These are phyloP conservation scores for Pelobates cultripes DNA, from an alignment of 2,797 vertebrate species.

Conservation along the genomic window DNA sequence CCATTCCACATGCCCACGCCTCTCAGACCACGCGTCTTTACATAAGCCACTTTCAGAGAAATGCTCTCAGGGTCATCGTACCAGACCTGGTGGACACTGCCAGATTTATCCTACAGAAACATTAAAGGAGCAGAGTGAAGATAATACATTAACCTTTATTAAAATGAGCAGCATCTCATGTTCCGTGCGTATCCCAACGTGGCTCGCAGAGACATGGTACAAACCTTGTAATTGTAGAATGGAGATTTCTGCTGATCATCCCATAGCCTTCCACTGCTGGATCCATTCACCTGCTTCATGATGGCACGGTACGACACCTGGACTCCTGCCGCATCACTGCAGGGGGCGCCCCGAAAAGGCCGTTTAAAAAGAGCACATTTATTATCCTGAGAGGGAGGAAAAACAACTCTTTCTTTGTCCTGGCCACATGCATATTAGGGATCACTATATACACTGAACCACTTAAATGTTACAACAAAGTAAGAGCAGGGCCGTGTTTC, in stretches of 20 bases:
- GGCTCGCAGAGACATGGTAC: too few species aligned
- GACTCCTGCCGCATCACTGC: conserved; percentile 86
- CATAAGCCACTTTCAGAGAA: conserved; percentile 78
- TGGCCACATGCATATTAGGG: neutral
- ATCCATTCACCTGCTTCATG: conserved; percentile 84
- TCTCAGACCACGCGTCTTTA: conserved; percentile 73
- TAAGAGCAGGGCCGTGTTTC: too few species aligned
- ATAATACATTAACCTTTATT: too few species aligned
- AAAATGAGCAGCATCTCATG: too few species aligned
- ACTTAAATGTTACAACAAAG: too few species aligned
- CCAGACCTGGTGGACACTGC: conserved; percentile 89
- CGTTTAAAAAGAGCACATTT: conserved; percentile 80
- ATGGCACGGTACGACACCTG: conserved; percentile 84
- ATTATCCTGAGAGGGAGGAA: conserved; percentile 71
- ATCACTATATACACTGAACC: too few species aligned
- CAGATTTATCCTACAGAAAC: conserved; percentile 74
- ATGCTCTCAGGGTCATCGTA: conserved; percentile 90
- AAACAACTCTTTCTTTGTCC: too few species aligned
- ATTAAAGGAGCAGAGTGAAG: neutral
- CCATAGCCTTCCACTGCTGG: conserved; percentile 85
- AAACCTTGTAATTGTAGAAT: conserved; percentile 87
- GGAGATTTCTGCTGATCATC: conserved; percentile 81
- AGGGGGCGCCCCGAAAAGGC: conserved; percentile 84
- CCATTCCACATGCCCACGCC: conserved; percentile 95
- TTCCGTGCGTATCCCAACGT: too few species aligned